A percentile compares a stretch with the other conserved stretches of the same genome.
Evolutionary conservation across 2,113 vertebrate species (phyloP).

Genomic region (Fukomys damarensis): DNA sequence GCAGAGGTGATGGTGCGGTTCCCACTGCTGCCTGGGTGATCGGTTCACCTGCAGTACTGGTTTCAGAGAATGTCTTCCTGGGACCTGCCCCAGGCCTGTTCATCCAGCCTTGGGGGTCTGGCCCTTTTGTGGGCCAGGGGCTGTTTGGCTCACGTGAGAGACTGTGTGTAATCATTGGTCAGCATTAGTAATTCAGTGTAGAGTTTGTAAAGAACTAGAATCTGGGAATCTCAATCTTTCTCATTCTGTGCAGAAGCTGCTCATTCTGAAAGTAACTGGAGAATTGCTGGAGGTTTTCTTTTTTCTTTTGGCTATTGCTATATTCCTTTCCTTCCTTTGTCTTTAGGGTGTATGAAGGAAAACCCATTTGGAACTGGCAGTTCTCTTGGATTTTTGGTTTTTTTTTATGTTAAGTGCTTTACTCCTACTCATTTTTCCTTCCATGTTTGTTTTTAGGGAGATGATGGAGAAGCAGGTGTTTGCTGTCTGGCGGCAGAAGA

Average conservation of each 20-base stretch:
- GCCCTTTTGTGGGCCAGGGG: not conserved
- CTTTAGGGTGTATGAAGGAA: not conserved
- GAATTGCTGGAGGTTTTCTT: not conserved
- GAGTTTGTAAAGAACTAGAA: not conserved
- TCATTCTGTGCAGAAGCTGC: not conserved
- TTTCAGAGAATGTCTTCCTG: not conserved
- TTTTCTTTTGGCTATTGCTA: not conserved
- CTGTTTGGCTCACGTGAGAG: not conserved
- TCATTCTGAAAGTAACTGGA: not conserved
- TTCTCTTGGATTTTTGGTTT: not conserved
- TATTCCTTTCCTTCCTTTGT: not conserved
- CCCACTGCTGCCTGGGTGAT: not conserved
- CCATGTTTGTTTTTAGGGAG: slow-evolving; percentile 74
- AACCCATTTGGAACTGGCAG: not conserved
- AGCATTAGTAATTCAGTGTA: not conserved
- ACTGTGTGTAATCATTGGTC: rapidly evolving
- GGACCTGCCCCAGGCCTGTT: not conserved
- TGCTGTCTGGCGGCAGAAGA: slow-evolving; percentile 88
- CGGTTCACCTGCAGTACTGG: not conserved
- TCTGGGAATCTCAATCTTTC: not conserved
- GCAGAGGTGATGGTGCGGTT: not conserved
- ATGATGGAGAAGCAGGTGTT: slow-evolving; percentile 85
- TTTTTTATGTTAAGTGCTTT: not conserved
- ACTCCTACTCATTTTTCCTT: not conserved
- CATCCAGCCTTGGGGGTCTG: no score